A percentile compares a stretch with the other conserved stretches of the same genome.
Conservation (phyloP, 2,888 invertebrate genomes). For the Lasioglossum leucozonium region DNA sequence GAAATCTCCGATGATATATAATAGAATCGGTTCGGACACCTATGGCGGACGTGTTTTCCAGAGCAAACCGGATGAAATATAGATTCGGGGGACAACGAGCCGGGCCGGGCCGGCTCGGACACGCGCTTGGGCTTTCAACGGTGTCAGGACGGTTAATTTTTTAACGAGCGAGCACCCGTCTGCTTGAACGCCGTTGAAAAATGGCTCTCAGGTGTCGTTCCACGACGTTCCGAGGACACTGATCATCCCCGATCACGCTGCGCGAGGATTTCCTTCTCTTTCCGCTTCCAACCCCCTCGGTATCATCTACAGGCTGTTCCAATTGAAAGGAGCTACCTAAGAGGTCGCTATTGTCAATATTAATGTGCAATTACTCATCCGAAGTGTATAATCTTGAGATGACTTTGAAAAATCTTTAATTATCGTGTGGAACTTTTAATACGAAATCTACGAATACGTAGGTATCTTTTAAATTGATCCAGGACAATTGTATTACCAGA, state of each 20-base stretch:
- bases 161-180: constrained; percentile 29
- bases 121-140: constrained; percentile 4
- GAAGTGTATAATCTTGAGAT: not conserved
- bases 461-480: too few species aligned
- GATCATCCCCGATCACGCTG: not conserved
- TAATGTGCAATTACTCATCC: not conserved
- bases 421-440: too few species aligned
- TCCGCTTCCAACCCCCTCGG: not conserved
- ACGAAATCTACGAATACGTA: too few species aligned
- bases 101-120: not conserved
- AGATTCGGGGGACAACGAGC: constrained; percentile 16
- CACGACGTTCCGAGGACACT: constrained; percentile 18
- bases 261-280: not conserved
- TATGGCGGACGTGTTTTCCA: not conserved
- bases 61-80: constrained; percentile 28
- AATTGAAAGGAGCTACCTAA: not conserved
- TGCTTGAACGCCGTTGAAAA: constrained; percentile 24
- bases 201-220: constrained; percentile 31
- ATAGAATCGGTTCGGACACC: constrained; percentile 5
- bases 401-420: not conserved
- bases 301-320: not conserved
- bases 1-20: constrained; percentile 31
- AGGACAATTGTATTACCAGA: not conserved
- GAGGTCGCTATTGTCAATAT: too few species aligned
- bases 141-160: constrained; percentile 55